phyloP scores from a whole-genome alignment of 2,888 invertebrate species.

The Orchesella flavescens region DNA sequence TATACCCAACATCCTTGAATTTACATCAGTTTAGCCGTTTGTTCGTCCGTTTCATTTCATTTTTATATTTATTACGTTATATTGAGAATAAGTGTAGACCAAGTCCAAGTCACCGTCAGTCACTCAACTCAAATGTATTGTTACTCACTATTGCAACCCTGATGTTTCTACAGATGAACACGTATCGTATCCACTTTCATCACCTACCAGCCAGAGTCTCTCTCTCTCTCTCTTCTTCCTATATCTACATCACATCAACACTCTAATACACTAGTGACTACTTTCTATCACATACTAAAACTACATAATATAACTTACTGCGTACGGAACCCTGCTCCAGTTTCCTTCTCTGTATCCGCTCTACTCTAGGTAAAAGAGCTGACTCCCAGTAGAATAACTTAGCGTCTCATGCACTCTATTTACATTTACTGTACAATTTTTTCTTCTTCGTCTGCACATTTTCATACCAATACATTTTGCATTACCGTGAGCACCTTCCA shows the following conservation, averaged over 20 bases:
- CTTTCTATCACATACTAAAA: slow-evolving; percentile 50
- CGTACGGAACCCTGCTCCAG: slow-evolving; percentile 38
- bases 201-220: slow-evolving; percentile 30
- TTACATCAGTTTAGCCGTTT: slow-evolving; percentile 38
- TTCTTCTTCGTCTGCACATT: slow-evolving; percentile 14
- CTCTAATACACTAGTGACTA: slow-evolving; percentile 60
- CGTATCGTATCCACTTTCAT: slow-evolving; percentile 55
- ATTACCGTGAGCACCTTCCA: not conserved
- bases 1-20: slow-evolving; percentile 39
- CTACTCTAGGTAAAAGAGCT: slow-evolving; percentile 46
- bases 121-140: slow-evolving; percentile 17
- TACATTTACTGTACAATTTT: slow-evolving; percentile 54
- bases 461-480: slow-evolving; percentile 23
- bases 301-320: slow-evolving; percentile 4
- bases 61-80: slow-evolving; percentile 58
- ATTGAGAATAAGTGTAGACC: slow-evolving; percentile 39
- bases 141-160: slow-evolving; percentile 17
- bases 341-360: slow-evolving; percentile 19
- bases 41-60: slow-evolving; percentile 54
- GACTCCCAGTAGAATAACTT: slow-evolving; percentile 58
- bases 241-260: slow-evolving; percentile 44
- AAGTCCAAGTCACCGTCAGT: slow-evolving; percentile 43
- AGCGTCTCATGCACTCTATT: slow-evolving; percentile 48
- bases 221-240: not conserved
- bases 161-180: slow-evolving; percentile 56